Evolutionary conservation across 2,113 vertebrate genomes (phyloP).

Genomic region (Gallinago paraguaiae): DNA sequence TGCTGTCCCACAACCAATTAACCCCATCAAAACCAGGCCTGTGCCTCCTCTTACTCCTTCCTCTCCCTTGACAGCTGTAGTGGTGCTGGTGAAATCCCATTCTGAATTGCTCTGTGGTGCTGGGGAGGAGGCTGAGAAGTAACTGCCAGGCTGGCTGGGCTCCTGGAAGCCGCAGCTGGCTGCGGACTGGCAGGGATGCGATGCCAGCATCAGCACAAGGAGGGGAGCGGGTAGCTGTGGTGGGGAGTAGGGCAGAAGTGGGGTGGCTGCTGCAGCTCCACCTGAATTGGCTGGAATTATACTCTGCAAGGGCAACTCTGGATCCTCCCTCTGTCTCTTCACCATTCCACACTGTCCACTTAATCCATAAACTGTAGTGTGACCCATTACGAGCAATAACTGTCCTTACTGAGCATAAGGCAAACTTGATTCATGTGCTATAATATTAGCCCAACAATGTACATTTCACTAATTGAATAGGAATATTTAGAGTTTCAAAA

Average conservation of each 20-base stretch:
- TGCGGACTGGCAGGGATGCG: background rate
- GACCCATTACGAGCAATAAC: background rate
- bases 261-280: background rate
- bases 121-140: background rate
- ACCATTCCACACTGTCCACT: background rate
- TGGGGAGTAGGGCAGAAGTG: background rate
- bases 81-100: background rate
- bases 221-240: background rate
- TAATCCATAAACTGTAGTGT: background rate
- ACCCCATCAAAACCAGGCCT: background rate
- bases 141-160: background rate
- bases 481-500: background rate
- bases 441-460: background rate
- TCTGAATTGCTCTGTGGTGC: background rate
- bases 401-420: background rate
- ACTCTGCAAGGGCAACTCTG: background rate
- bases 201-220: background rate
- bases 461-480: background rate
- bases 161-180: background rate
- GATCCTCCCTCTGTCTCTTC: background rate
- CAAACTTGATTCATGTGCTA: background rate
- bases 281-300: background rate
- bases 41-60: background rate
- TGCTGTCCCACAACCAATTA: background rate
- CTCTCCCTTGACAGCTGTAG: background rate